Conservation (phyloP, 2,888 invertebrate genomes). For the Pharmacophagus antenor region DNA sequence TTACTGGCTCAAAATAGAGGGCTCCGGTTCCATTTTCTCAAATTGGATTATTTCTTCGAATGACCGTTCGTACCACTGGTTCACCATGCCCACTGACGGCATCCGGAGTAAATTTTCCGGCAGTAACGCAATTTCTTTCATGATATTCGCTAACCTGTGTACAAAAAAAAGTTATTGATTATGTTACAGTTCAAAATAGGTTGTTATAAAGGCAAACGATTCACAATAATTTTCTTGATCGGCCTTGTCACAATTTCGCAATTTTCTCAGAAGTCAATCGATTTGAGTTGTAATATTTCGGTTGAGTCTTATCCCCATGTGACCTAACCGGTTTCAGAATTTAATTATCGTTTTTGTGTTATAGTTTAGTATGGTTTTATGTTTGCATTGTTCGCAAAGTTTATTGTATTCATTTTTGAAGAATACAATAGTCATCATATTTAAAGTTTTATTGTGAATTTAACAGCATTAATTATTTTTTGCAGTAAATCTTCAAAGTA, state of each 20-base stretch:
- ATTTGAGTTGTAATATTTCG: neutral
- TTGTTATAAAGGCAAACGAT: neutral
- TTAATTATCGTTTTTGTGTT: neutral
- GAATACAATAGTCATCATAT: neutral
- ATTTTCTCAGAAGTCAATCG: neutral
- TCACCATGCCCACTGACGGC: slow-evolving; percentile 96
- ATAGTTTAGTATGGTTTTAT: neutral
- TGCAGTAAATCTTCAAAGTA: too few relatives aligned
- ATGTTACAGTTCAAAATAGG: neutral
- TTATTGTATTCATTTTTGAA: neutral
- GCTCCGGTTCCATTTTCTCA: slow-evolving; percentile 89
- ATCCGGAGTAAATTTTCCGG: slow-evolving; percentile 95
- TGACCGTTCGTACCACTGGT: slow-evolving; percentile 96
- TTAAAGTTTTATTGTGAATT: neutral
- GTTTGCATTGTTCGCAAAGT: neutral
- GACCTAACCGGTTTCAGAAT: neutral
- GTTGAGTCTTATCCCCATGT: neutral
- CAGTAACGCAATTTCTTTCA: slow-evolving; percentile 98
- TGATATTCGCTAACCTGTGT: slow-evolving; percentile 94
- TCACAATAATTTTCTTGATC: neutral
- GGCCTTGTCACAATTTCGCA: slow-evolving; percentile 15
- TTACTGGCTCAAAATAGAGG: slow-evolving; percentile 84
- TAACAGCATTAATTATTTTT: too few relatives aligned
- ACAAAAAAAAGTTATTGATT: slow-evolving; percentile 24
- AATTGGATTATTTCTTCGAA: slow-evolving; percentile 97